Conservation (phyloP, 2,888 invertebrate species). For the Clostera curtula region DNA sequence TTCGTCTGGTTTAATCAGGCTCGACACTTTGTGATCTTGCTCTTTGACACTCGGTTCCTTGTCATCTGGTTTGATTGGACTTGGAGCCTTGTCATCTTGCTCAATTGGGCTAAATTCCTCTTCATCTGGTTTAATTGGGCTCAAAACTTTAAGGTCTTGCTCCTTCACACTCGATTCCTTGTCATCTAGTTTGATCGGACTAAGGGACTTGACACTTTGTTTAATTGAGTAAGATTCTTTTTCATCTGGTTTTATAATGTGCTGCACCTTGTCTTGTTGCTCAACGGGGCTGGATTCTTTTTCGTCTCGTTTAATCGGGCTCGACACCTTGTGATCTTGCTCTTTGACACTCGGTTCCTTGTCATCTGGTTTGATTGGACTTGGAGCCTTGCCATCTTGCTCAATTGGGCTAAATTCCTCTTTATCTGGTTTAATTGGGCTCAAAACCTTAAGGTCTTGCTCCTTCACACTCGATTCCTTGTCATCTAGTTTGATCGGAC, state of each 20-base stretch:
- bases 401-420: slow-evolving; percentile 8
- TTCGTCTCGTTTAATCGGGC: slow-evolving; percentile 6
- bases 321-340: slow-evolving; percentile 8
- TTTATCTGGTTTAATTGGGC: slow-evolving; percentile 4
- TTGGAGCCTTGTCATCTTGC: slow-evolving; percentile 8
- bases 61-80: slow-evolving; percentile 4
- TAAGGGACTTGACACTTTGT: neutral
- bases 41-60: neutral
- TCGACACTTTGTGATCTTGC: neutral
- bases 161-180: no score
- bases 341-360: slow-evolving; percentile 7
- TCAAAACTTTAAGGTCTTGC: no score
- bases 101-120: slow-evolving; percentile 3
- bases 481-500: slow-evolving; percentile 1
- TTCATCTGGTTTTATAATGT: slow-evolving; percentile 4
- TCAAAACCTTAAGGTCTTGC: no score
- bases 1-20: slow-evolving; percentile 4
- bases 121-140: slow-evolving; percentile 1
- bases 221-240: slow-evolving; percentile 1
- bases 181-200: neutral
- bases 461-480: no score
- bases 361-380: slow-evolving; percentile 3
- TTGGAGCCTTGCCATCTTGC: slow-evolving; percentile 4
- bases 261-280: slow-evolving; percentile 5
- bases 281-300: slow-evolving; percentile 9